These are phyloP conservation scores for Drosophila parabipectinata DNA, from an alignment of 1,140 invertebrate species.

Conservation along the genomic window DNA sequence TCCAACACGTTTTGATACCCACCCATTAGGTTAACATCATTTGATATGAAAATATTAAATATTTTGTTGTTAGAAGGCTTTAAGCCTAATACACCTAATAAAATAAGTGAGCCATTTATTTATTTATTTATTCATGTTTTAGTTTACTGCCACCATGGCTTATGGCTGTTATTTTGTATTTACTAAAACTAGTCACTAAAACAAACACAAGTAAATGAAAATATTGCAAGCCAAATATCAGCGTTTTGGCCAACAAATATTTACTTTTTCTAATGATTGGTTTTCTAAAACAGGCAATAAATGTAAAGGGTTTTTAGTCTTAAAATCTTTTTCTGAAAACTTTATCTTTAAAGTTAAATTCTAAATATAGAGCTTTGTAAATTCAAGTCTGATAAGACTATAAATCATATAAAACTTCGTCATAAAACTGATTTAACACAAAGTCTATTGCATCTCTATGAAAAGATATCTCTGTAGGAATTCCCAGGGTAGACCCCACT, in stretches of 20 bases:
- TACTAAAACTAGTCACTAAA: no score
- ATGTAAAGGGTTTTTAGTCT: not conserved
- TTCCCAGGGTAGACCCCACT: slow-evolving; percentile 3
- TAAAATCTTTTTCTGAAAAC: not conserved
- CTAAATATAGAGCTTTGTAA: not conserved
- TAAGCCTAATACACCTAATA: no score
- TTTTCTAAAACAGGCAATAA: no score
- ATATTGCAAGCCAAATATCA: no score
- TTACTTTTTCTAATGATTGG: not conserved
- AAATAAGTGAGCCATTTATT: slow-evolving; percentile 1
- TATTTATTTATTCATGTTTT: not conserved
- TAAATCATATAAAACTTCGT: not conserved
- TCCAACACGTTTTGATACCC: slow-evolving; percentile 48
- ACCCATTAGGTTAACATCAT: not conserved
- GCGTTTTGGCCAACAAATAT: not conserved
- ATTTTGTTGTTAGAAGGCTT: slow-evolving; percentile 11
- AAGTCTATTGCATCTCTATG: not conserved
- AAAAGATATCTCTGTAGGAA: not conserved
- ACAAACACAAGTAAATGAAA: no score
- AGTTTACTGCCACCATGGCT: not conserved
- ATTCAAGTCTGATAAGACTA: not conserved
- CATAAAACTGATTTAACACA: not conserved
- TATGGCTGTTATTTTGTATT: no score
- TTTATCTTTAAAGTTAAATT: not conserved
- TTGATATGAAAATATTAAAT: not conserved